Conservation (phyloP, 1,140 invertebrate genomes). For the Helicoverpa zea region DNA sequence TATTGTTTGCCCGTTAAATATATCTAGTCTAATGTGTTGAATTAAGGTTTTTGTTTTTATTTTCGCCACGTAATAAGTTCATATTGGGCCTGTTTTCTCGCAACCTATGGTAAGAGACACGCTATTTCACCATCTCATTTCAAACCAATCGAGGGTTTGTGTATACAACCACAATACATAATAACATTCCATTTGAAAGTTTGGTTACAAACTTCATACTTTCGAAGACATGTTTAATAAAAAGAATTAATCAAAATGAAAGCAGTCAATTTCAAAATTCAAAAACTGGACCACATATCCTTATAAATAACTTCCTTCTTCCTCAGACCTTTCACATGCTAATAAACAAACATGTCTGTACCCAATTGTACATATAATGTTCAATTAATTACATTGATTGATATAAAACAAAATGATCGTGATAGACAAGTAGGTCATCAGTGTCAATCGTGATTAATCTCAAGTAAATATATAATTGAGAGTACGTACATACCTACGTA, state of each 20-base stretch:
- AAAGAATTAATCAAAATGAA: no score
- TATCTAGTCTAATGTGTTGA: slow-evolving; percentile 31
- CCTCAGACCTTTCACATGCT: slow-evolving; percentile 32
- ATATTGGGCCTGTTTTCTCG: background rate
- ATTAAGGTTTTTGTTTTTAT: background rate
- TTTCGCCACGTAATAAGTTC: background rate
- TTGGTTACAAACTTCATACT: no score
- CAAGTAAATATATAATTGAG: slow-evolving; percentile 1
- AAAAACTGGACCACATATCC: background rate
- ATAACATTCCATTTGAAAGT: no score
- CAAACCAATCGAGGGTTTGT: no score
- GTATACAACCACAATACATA: no score
- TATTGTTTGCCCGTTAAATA: slow-evolving; percentile 28
- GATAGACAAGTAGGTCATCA: slow-evolving; percentile 10
- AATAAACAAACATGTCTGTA: slow-evolving; percentile 2
- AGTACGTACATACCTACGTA: background rate
- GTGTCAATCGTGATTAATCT: slow-evolving; percentile 40
- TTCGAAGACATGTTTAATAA: background rate
- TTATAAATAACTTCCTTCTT: slow-evolving; percentile 11
- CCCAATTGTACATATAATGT: slow-evolving; percentile 3
- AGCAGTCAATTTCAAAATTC: no score
- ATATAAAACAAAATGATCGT: slow-evolving; percentile 14
- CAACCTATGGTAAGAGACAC: no score
- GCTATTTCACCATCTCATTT: no score
- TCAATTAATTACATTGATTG: background rate